A percentile compares a stretch with the other conserved stretches of the same genome.
Conservation (phyloP, 2,113 vertebrate genomes). For the Epinephelus moara region DNA sequence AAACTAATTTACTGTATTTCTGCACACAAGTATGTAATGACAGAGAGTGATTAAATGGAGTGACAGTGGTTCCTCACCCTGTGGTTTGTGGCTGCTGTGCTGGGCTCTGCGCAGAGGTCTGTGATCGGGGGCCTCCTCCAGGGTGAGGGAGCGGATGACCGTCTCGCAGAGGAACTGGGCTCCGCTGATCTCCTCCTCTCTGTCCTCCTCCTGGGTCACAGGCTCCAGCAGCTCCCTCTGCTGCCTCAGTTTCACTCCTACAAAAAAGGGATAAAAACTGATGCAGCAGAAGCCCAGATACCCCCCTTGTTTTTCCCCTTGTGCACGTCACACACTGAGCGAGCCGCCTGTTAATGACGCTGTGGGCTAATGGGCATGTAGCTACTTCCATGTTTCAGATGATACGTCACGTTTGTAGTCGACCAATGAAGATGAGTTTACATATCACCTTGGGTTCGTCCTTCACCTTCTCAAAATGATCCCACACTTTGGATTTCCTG, state of each 20-base stretch:
- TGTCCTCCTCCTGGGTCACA: slow-evolving; percentile 87
- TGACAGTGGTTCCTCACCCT: slow-evolving; percentile 76
- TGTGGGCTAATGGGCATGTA: no score
- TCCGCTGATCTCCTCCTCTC: slow-evolving; percentile 96
- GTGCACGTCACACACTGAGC: no score
- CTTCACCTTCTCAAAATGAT: no score
- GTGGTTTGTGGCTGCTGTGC: slow-evolving; percentile 73
- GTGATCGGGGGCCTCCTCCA: slow-evolving; percentile 96
- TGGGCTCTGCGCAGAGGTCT: slow-evolving; percentile 85
- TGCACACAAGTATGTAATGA: not conserved
- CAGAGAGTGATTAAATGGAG: not conserved
- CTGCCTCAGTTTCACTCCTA: slow-evolving; percentile 67
- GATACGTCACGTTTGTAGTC: no score
- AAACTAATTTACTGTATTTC: not conserved
- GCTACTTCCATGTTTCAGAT: no score
- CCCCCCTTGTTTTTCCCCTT: no score
- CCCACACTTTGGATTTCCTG: no score
- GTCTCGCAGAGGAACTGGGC: slow-evolving; percentile 99
- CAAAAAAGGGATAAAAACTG: fast-evolving
- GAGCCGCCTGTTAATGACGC: no score
- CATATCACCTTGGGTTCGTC: no score
- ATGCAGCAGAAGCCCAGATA: not conserved
- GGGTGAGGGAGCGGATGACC: slow-evolving; percentile 94
- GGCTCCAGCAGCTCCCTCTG: slow-evolving; percentile 74
- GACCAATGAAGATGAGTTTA: no score